Conservation (phyloP, 2,888 invertebrate species). For the Euplagia quadripunctaria region DNA sequence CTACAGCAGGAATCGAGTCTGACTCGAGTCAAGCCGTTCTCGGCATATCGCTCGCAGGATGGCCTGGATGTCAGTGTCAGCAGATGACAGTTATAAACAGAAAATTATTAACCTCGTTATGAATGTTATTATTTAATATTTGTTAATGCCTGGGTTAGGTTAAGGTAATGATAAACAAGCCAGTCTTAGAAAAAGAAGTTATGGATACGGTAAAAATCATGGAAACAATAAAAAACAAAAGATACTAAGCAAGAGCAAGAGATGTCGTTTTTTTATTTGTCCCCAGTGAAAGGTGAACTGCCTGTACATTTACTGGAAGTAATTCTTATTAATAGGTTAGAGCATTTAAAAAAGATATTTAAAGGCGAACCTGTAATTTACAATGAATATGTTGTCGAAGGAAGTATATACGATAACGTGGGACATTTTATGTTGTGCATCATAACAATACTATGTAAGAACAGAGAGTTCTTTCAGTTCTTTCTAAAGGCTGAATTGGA, state of each 20-base stretch:
- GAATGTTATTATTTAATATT: no score
- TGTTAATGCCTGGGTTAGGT: no score
- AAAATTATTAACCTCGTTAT: no score
- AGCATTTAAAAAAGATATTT: conserved; percentile 78
- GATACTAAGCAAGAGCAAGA: not conserved
- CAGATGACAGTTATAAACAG: no score
- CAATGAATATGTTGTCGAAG: conserved; percentile 87
- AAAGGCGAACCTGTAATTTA: conserved; percentile 66
- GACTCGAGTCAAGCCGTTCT: no score
- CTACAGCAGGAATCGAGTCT: no score
- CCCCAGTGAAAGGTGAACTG: conserved; percentile 85
- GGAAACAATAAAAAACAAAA: not conserved
- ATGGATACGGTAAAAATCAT: not conserved
- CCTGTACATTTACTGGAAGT: conserved; percentile 85
- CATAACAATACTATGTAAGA: conserved; percentile 66
- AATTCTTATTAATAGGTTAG: conserved; percentile 82
- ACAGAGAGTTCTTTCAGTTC: conserved; percentile 66
- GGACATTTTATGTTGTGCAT: conserved; percentile 88
- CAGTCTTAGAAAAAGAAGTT: not conserved
- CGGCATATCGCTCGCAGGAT: no score
- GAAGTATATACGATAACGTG: conserved; percentile 86
- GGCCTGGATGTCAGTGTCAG: no score
- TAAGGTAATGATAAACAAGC: no score
- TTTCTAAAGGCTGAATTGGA: conserved; percentile 72
- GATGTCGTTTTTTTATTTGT: conserved; percentile 88